These are phyloP conservation scores for Labrus mixtus DNA, from an alignment of 2,113 vertebrate species.

Conservation along the genomic window DNA sequence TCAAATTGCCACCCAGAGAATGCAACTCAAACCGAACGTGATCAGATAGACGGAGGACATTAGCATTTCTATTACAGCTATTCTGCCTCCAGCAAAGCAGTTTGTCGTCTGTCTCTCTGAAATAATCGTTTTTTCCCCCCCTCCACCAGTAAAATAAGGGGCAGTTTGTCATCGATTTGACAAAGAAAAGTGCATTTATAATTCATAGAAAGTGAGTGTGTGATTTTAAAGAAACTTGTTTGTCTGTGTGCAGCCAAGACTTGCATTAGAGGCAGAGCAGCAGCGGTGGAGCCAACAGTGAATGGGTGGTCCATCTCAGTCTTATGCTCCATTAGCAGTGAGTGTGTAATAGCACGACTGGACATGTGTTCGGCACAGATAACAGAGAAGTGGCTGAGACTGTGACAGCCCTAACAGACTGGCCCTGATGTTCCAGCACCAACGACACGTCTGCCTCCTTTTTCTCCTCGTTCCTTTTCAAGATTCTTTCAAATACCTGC, in stretches of 20 bases:
- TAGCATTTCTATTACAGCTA: slow-evolving; percentile 74
- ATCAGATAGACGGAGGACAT: slow-evolving; percentile 69
- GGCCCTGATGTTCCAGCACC: slow-evolving; percentile 74
- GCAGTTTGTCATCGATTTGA: slow-evolving; percentile 34
- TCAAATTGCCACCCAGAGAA: slow-evolving; percentile 70
- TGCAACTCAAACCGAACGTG: slow-evolving; percentile 53
- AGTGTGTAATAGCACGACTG: slow-evolving; percentile 77
- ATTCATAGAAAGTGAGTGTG: slow-evolving; percentile 52
- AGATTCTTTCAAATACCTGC: slow-evolving; percentile 48
- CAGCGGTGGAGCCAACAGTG: slow-evolving; percentile 38
- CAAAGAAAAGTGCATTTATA: slow-evolving; percentile 34
- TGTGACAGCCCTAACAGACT: slow-evolving; percentile 74
- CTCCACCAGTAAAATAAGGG: slow-evolving; percentile 45
- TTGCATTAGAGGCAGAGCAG: slow-evolving; percentile 36
- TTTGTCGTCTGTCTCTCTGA: slow-evolving; percentile 35
- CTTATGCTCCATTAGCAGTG: slow-evolving; percentile 79
- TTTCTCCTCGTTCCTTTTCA: slow-evolving; percentile 19
- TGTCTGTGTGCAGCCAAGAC: slow-evolving; percentile 27
- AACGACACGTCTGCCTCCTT: slow-evolving; percentile 56
- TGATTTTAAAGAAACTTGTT: slow-evolving; percentile 42
- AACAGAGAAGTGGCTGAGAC: slow-evolving; percentile 72
- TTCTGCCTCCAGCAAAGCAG: slow-evolving; percentile 57
- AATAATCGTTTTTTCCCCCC: slow-evolving; percentile 18
- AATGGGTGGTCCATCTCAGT: slow-evolving; percentile 73
- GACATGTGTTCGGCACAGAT: slow-evolving; percentile 84